phyloP scores from a whole-genome alignment of 2,888 invertebrate genomes.

The Stenotaenia linearis region DNA sequence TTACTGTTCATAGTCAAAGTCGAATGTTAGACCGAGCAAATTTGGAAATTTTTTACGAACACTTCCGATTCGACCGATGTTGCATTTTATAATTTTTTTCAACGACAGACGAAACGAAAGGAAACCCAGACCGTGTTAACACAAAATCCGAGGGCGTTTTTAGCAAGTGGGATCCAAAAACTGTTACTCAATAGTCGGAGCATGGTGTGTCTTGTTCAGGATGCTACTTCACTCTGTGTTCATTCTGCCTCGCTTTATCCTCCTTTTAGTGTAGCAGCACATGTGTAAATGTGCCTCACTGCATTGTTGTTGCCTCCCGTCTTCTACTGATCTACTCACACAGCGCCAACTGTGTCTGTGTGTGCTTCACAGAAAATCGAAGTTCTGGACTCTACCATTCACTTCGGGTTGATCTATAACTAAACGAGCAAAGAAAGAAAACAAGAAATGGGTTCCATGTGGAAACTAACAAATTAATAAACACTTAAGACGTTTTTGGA shows the following conservation, averaged over 20 bases:
- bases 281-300: background rate
- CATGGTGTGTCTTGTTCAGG: background rate
- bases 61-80: background rate
- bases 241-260: background rate
- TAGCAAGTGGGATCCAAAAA: conserved; percentile 1
- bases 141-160: background rate
- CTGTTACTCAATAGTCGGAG: conserved; percentile 15
- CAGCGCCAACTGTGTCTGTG: background rate
- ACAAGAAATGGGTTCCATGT: conserved; percentile 3
- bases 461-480: background rate
- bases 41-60: background rate
- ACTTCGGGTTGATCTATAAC: conserved; percentile 11
- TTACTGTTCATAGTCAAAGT: background rate
- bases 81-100: background rate
- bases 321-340: conserved; percentile 6
- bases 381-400: conserved; percentile 13
- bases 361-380: conserved; percentile 14
- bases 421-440: background rate
- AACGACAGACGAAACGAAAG: background rate
- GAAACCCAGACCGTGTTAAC: background rate
- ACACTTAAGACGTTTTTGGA: background rate
- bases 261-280: background rate
- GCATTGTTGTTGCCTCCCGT: background rate
- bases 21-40: background rate
- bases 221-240: background rate